These are phyloP conservation scores for Sarotherodon lohbergeri DNA, from an alignment of 2,113 vertebrate species.

Conservation along the genomic window DNA sequence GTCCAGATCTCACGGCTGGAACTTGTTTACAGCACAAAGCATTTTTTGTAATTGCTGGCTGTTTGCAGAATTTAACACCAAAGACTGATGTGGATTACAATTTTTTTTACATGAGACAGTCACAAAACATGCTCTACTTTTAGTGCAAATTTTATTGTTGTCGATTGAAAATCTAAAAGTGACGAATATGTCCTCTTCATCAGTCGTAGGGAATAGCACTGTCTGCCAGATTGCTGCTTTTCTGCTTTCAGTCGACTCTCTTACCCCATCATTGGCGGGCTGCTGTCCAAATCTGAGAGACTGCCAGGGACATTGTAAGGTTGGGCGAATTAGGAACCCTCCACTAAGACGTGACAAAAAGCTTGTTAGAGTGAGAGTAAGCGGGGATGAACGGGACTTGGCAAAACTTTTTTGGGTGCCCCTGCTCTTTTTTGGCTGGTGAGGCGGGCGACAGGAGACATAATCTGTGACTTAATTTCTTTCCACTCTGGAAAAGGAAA, in stretches of 20 bases:
- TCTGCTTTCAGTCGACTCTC: background rate
- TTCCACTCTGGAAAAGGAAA: conserved; percentile 76
- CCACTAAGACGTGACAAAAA: background rate
- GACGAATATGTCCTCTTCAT: background rate
- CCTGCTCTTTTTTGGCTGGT: conserved; percentile 39
- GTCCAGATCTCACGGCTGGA: conserved; percentile 53
- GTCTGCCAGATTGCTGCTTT: background rate
- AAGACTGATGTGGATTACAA: conserved; percentile 14
- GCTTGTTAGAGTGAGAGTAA: conserved; percentile 9
- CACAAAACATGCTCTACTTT: background rate
- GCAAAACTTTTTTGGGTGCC: background rate
- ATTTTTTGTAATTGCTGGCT: conserved; percentile 27
- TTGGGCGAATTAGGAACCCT: background rate
- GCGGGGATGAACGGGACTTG: conserved; percentile 9
- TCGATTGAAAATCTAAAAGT: background rate
- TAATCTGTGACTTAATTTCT: conserved; percentile 59
- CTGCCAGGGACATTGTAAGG: background rate
- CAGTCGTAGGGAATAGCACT: background rate
- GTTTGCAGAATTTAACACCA: conserved; percentile 20
- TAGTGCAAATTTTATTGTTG: background rate
- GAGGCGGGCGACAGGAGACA: background rate
- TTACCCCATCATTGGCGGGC: background rate
- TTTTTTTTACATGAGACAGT: background rate
- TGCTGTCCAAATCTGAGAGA: background rate
- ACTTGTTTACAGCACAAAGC: conserved; percentile 59